Evolutionary conservation across 1,140 invertebrate species (phyloP).

Genomic region (Neomicropteryx cornuta): DNA sequence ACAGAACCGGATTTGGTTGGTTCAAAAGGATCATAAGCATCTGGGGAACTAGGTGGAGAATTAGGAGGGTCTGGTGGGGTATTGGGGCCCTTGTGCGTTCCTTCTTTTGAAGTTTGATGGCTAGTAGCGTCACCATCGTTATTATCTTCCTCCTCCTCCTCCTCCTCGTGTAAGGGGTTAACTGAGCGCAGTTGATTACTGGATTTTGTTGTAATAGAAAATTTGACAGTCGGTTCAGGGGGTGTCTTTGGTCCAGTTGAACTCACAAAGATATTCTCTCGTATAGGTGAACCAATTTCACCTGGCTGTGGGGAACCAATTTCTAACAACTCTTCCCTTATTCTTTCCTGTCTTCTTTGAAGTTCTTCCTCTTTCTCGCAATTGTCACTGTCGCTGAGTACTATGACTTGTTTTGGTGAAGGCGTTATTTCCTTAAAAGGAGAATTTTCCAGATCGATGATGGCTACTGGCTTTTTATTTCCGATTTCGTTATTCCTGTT

Average conservation of each 20-base stretch:
- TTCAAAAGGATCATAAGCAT: constrained; percentile 80
- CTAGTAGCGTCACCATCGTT: neutral
- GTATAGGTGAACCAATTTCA: constrained; percentile 14
- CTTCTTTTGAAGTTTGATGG: constrained; percentile 2
- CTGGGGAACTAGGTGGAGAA: constrained; percentile 52
- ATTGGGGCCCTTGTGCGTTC: constrained; percentile 42
- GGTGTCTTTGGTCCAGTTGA: constrained; percentile 33
- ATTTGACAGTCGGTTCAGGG: constrained; percentile 21
- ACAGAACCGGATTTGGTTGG: constrained; percentile 70
- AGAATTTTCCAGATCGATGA: constrained; percentile 76
- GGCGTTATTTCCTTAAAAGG: constrained; percentile 69
- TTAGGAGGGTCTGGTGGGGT: constrained; percentile 51
- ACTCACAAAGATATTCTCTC: constrained; percentile 30
- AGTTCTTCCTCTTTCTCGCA: constrained; percentile 30
- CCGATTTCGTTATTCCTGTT: constrained; percentile 38
- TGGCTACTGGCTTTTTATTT: constrained; percentile 63
- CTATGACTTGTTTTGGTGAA: constrained; percentile 67
- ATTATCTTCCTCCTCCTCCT: constrained; percentile 15
- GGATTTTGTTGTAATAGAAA: constrained; percentile 16
- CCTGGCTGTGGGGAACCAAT: constrained; percentile 22
- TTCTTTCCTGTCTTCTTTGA: constrained; percentile 22
- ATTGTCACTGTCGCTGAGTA: constrained; percentile 71
- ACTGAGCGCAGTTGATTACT: constrained; percentile 15
- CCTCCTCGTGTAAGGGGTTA: constrained; percentile 21
- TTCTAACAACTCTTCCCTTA: constrained; percentile 14